A percentile compares a stretch with the other conserved stretches of the same genome.
These are phyloP conservation scores for Brachypteracias leptosomus DNA, from an alignment of 2,113 vertebrate species.

Conservation along the genomic window DNA sequence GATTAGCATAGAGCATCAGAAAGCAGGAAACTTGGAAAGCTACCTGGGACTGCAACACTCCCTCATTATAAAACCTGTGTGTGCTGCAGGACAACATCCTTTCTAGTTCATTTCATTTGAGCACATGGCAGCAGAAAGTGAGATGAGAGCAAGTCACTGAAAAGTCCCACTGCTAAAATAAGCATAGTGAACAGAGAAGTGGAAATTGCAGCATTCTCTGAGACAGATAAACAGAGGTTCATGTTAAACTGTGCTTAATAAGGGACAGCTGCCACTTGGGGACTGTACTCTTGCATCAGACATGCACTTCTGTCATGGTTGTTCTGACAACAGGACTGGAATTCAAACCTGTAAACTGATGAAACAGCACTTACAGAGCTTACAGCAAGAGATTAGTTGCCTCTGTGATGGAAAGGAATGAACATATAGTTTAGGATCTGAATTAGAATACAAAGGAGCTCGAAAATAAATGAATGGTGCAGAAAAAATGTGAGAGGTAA, in stretches of 20 bases:
- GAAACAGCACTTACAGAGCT: neutral
- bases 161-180: neutral
- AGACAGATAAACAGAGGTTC: neutral
- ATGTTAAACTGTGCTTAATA: neutral
- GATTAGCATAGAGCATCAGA: neutral
- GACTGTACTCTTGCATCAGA: neutral
- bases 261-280: neutral
- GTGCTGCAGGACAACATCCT: neutral
- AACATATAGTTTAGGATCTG: neutral
- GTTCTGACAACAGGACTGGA: neutral
- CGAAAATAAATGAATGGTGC: neutral
- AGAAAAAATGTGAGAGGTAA: neutral
- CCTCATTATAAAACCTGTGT: neutral
- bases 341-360: slow-evolving; percentile 7
- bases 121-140: neutral
- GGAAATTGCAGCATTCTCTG: neutral
- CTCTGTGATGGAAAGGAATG: neutral
- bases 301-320: neutral
- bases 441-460: neutral
- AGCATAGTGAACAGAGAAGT: fast-evolving
- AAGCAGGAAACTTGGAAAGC: neutral
- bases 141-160: neutral
- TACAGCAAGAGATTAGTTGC: neutral
- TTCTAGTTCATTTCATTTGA: neutral
- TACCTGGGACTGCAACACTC: neutral